Evolutionary conservation across 2,113 vertebrate species (phyloP).

Genomic region (Sinosuthora webbiana): DNA sequence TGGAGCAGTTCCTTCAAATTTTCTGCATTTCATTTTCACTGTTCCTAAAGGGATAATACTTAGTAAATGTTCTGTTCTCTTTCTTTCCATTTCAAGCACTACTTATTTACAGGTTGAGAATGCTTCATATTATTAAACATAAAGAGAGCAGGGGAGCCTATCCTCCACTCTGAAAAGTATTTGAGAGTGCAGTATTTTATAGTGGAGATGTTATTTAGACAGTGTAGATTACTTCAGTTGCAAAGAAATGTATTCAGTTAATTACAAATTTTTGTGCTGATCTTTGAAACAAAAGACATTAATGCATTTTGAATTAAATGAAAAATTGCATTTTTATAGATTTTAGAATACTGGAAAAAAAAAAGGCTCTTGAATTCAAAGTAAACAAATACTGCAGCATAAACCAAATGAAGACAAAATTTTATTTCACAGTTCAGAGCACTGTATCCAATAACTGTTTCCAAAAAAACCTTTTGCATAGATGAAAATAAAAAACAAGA

Average conservation of each 20-base stretch:
- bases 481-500: neutral
- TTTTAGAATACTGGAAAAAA: neutral
- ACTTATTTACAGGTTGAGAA: neutral
- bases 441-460: neutral
- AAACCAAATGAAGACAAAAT: constrained; percentile 20
- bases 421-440: constrained; percentile 13
- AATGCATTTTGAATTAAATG: neutral
- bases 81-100: neutral
- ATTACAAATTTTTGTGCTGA: neutral
- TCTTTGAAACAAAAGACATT: neutral
- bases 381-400: neutral
- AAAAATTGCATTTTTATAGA: neutral
- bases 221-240: neutral
- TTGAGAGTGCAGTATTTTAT: neutral
- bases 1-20: neutral
- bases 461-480: neutral
- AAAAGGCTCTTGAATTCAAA: neutral
- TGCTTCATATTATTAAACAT: neutral
- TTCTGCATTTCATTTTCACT: neutral
- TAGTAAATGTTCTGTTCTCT: neutral
- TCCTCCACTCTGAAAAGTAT: neutral
- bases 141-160: neutral
- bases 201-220: neutral
- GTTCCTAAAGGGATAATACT: neutral
- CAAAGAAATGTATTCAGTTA: neutral